Base-by-base conservation (phyloP, 2,113 vertebrate species). In the Sinocyclocheilus maitianheensis region DNA sequence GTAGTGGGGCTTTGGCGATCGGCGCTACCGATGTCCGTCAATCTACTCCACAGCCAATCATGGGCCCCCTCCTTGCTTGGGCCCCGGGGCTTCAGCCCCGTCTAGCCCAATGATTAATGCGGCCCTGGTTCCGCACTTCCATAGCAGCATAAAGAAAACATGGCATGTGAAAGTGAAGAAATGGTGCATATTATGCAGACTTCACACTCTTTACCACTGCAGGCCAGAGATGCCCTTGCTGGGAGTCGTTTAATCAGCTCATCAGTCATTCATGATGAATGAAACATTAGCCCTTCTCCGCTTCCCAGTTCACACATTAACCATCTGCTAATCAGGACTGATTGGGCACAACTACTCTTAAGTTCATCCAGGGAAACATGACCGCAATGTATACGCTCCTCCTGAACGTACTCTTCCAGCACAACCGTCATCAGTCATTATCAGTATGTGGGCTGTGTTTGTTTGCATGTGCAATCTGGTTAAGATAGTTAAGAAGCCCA, bases 271-370 rank as follows among this genome's bases (percentile, higher is more conserved):
- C 79, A 22, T 62, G 72, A 86, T 67, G 53, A 81, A 86, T 80
- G 84, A 58, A 3, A 11, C 84, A 71, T 74, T 86, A 60, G 22
- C 14, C 46, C 37, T 58, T 74, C 67, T 40, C 62, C 37, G 58
- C 76, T 69, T 84, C 81, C 63, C 65, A 71, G 72, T 72, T 79
- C 78, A 72, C 86, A 83, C 69, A 85, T 86, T 81, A 84, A 76
- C 85, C 82, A 85, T 81, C 85, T 87, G 85, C 40, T 86, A 87
- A 89, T 87, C 77, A 84, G 63, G 76, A 72, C 75, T 46, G 69
- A 86, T 46, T 80, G 58, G 51, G 62, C 24, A 77, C 10, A 48
- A 43, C 63, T 51, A 79, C 84, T 51, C 16, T 37, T 78, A 81
- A 30, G 46, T 46, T 80, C 20, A 55, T n/a, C 37, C 6, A 37